Evolutionary conservation across 1,140 invertebrate genomes (phyloP).

Genomic region (Drosophila mayri): DNA sequence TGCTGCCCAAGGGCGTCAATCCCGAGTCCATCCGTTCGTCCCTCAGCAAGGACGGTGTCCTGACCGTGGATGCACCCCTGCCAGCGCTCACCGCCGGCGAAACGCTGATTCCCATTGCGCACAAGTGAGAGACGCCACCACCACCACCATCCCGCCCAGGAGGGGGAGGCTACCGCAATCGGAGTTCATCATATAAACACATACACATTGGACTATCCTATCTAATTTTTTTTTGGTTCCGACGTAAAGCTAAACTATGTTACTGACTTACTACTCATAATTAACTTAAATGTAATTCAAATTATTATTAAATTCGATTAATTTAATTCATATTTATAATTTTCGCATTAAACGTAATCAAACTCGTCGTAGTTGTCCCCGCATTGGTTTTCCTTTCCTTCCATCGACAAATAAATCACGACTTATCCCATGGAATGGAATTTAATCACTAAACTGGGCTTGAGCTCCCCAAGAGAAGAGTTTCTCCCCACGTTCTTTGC

Average conservation of each 20-base stretch:
- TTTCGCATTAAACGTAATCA: constrained; percentile 80
- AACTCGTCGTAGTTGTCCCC: constrained; percentile 62
- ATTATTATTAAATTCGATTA: constrained; percentile 84
- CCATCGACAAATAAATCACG: constrained; percentile 31
- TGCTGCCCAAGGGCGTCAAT: constrained; percentile 96
- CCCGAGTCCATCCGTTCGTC: constrained; percentile 96
- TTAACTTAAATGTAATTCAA: constrained; percentile 82
- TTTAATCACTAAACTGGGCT: constrained; percentile 14
- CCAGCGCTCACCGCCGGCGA: constrained; percentile 91
- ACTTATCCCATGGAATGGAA: constrained; percentile 22
- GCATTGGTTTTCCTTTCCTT: constrained; percentile 61
- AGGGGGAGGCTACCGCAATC: constrained; percentile 26
- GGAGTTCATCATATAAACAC: constrained; percentile 36
- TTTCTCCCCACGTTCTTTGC: not conserved
- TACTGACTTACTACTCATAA: constrained; percentile 82
- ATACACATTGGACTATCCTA: constrained; percentile 41
- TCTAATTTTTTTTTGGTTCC: constrained; percentile 59
- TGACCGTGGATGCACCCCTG: constrained; percentile 96
- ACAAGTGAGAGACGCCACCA: constrained; percentile 86
- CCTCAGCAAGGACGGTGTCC: constrained; percentile 95
- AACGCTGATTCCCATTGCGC: constrained; percentile 92
- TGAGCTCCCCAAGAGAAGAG: not conserved
- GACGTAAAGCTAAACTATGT: constrained; percentile 73
- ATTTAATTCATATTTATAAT: constrained; percentile 83
- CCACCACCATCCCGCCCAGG: constrained; percentile 14